Evolutionary conservation across 92 coral and sea anemone species (phyloP).

Genomic region (Metridium senile): DNA sequence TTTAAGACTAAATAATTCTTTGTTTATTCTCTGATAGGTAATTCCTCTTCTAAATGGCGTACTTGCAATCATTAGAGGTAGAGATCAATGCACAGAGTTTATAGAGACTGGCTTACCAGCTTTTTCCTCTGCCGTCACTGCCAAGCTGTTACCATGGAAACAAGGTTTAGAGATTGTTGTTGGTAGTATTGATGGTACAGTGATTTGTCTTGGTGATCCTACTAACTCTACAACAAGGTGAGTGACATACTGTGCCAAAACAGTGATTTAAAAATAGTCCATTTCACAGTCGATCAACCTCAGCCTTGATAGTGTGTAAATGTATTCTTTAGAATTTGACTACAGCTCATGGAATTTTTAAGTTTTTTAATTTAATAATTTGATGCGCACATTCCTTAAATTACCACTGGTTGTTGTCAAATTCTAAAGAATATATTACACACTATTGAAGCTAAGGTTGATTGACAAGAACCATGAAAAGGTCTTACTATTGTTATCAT

Average conservation of each 20-base stretch:
- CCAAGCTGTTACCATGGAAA: conserved; percentile 57
- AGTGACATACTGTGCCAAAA: not conserved
- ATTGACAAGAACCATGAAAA: too few species aligned
- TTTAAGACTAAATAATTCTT: too few species aligned
- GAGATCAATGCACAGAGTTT: conserved; percentile 73
- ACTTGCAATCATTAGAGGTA: conserved; percentile 78
- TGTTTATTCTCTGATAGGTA: conserved; percentile 38
- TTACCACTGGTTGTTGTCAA: too few species aligned
- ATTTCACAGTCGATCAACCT: not conserved
- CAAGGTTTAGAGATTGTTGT: conserved; percentile 78
- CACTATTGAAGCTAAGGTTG: too few species aligned
- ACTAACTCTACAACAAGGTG: conserved; percentile 38
- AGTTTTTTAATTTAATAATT: too few species aligned
- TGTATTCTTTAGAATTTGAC: too few species aligned
- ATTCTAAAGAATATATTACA: too few species aligned
- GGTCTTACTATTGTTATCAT: too few species aligned
- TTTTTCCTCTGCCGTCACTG: conserved; percentile 63
- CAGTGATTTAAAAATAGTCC: too few species aligned
- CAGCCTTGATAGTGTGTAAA: too few species aligned
- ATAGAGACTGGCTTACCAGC: conserved; percentile 58
- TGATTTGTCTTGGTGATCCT: conserved; percentile 64
- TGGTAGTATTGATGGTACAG: conserved; percentile 76
- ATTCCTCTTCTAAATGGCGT: conserved; percentile 69
- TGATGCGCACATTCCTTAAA: too few species aligned
- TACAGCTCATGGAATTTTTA: too few species aligned